Evolutionary conservation across 1,140 invertebrate genomes (phyloP), one percentile per base, ranked within the genome.

Genomic region (Druon quercuslanigerum): DNA sequence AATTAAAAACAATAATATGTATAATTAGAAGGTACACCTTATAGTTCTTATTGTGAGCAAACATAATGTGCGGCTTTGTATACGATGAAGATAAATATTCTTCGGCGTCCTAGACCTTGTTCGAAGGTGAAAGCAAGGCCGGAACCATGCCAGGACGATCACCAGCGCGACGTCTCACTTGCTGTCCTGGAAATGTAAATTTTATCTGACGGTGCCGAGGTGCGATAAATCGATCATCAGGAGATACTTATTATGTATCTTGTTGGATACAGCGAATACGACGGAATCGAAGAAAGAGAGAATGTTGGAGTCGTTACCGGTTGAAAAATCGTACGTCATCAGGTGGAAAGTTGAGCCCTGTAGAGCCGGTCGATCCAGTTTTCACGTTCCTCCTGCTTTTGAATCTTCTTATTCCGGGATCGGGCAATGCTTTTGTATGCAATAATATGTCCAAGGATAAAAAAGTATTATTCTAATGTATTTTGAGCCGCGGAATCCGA

Each of bases 21-120:
- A 46, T 11, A 11, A 46, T 46, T 46, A 11, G 8, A 11, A 46
- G 40, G 1, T 46, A 46, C 40, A 46, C 9, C 9, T 46, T 46
- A 46, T 46, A 46, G 9, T 46, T 11, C 40, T 46, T 46, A 46
- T 46, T 46, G 5, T 46, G 9, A 46, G 40, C 7, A 46, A 46
- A 46, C 9, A 46, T 46, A 46, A 11, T 46, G 40, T 46, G 40
- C 9, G 40, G 40, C 40, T 46, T 46, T 6, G 40, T 46, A 46
- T 46, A 2, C 8, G 8, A 46, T 50, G 13, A 50, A 74, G 20
- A 19, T 66, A 19, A 5, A n/a, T 57, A 50, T 57, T 56, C 71
- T 72, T 72, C 50, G n/a, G 57, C 52, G 84, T 81, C 85, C 84
- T 86, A 87, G 84, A 87, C 86, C 86, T 87, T 87, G 85, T 72